Evolutionary conservation across 1,140 invertebrate species (phyloP), one percentile per base, ranked within the genome.

Genomic region (Drosophila varians): DNA sequence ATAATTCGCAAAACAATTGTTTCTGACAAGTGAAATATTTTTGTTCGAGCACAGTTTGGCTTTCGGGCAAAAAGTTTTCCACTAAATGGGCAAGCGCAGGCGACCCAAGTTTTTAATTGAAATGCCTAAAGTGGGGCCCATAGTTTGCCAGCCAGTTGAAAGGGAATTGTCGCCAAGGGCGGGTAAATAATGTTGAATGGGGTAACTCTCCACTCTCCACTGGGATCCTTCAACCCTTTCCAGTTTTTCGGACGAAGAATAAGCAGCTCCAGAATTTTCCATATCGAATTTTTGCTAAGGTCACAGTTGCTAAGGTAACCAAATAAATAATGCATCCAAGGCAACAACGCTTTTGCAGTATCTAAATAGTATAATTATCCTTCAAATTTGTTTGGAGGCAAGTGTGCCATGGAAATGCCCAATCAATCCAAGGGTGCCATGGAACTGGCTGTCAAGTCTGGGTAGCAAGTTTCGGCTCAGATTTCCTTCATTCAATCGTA

Each of bases 1-100:
- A 71, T 77, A 70, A 78, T 78, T 74, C 66, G 62, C 57, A 86
- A 70, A 78, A 84, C 80, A 84, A 84, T 84, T 84, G 79, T 79
- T 79, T 84, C 53, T 79, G 79, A 84, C 79, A 84, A 84, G 56
- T 60, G 60, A 58, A 74, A 84, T 77, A 82, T 74, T 62, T 26
- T 23, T 60, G 51, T 60, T 60, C 18, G 48, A 77, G 55, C 40
- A 36, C 38, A 43, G 54, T 58, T 71, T 38, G 16, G 46, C 48
- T 18, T 19, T 25, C 34, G 4, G 53, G 38, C 46, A 71, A 58
- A 84, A 84, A 74, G 52, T 68, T 72, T 68, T 45, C 19, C 42
- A 57, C 64, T 61, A 69, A 79, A 82, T 56, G 42, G 55, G 60
- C 42, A 23, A 14, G 25, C 18, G 42, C 18, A 6, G 48, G 43